Percentiles rank a stretch among this genome's conserved stretches.
These are phyloP conservation scores for Epinotia nisella DNA, from an alignment of 2,888 invertebrate species.

Conservation along the genomic window DNA sequence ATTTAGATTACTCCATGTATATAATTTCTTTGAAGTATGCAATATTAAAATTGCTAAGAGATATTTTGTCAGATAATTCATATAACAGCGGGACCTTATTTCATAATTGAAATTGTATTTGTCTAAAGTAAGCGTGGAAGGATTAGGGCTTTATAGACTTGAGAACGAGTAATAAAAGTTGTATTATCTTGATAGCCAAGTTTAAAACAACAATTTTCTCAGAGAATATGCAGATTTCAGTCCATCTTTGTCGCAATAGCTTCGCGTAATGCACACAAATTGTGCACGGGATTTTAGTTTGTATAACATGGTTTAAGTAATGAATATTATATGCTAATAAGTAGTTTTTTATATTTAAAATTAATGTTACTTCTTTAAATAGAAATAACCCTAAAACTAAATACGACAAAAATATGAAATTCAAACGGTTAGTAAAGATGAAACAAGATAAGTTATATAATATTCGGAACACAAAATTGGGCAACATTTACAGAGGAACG, in stretches of 20 bases:
- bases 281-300: slow-evolving; percentile 28
- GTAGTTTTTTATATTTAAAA: slow-evolving; percentile 18
- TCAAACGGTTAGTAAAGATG: too few species aligned
- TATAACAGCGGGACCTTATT: not conserved
- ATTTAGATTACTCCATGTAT: slow-evolving; percentile 13
- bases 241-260: slow-evolving; percentile 31
- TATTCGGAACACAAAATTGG: not conserved
- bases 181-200: slow-evolving; percentile 28
- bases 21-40: slow-evolving; percentile 22
- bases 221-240: slow-evolving; percentile 27
- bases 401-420: not conserved
- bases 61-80: not conserved
- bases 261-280: slow-evolving; percentile 28
- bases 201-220: slow-evolving; percentile 24
- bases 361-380: slow-evolving; percentile 1
- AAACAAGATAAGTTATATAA: not conserved
- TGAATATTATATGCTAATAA: slow-evolving; percentile 16
- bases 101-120: not conserved
- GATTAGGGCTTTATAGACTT: slow-evolving; percentile 8
- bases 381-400: not conserved
- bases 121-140: not conserved
- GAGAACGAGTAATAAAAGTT: slow-evolving; percentile 1
- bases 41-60: not conserved
- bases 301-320: slow-evolving; percentile 21
- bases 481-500: not conserved